Percentiles rank a stretch among this genome's conserved stretches.
These are phyloP conservation scores for Meleagris gallopavo DNA, from an alignment of 2,113 vertebrate species.

Conservation along the genomic window DNA sequence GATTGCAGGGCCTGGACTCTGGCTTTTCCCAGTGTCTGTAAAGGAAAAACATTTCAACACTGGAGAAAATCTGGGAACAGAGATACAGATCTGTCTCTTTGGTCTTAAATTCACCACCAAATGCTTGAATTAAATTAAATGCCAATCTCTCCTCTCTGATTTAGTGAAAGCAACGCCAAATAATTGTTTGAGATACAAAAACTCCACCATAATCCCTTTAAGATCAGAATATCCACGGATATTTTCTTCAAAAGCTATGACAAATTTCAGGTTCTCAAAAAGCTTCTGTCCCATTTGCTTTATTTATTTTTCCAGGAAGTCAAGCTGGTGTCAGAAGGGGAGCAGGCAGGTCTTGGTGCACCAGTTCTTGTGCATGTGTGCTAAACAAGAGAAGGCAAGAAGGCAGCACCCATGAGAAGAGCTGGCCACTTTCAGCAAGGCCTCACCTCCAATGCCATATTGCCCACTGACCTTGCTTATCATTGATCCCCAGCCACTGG, in stretches of 20 bases:
- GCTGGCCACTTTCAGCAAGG: neutral
- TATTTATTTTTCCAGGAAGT: neutral
- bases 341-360: accelerated
- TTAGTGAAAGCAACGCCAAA: neutral
- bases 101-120: neutral
- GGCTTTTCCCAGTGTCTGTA: neutral
- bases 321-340: neutral
- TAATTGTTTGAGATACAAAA: neutral
- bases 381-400: neutral
- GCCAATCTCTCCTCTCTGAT: neutral
- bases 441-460: accelerated
- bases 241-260: neutral
- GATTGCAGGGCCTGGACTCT: neutral
- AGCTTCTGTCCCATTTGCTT: neutral
- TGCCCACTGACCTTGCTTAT: neutral
- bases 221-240: neutral
- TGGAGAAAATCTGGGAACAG: neutral
- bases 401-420: neutral
- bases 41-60: neutral
- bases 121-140: neutral
- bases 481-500: accelerated
- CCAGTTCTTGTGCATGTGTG: accelerated
- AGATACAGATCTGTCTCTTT: neutral
- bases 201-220: neutral
- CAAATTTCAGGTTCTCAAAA: neutral